Base-by-base conservation (phyloP, 2,797 vertebrate genomes). In the Amphiprion clarkii region DNA sequence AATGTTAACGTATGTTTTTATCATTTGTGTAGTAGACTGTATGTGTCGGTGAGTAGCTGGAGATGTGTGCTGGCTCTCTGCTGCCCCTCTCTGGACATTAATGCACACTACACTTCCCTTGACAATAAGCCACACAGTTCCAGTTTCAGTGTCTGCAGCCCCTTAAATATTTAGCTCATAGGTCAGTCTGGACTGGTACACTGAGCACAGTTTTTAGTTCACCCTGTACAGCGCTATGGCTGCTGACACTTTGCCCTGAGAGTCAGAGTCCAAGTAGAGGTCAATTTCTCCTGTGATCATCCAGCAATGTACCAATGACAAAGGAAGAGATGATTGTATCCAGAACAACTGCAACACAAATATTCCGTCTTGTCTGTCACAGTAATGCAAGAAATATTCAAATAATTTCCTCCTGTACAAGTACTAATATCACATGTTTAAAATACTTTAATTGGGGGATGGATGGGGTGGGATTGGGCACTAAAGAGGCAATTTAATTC, bases 31-130 rank as follows among this genome's bases (percentile, higher is more conserved):
- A 7, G 8, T 10, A 2, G 33, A 36, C 33, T 31, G 13, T 9
- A n/a, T 52, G 49, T 25, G 9, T 3, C 2, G 19, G n/a, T 59
- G 40, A 19, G 56, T 10, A 10, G 46, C 19, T 27, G 39, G 0
- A 1, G 17, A 13, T 31, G 19, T 51, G 54, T 33, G 65, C 25
- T 75, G 67, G 81, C 60, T 77, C 83, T 91, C 76, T 94, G 88
- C 88, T 92, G 87, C 93, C 91, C 60, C 88, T 56, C 31, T 61
- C 81, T 93, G 95, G 91, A 6, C 21, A 8, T 0, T 19, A 9
- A 25, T 5, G 25, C 3, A 23, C 60, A 84, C 42, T 89, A 73
- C 89, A 87, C 8, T 1, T 46, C 1, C 13, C 51, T 58, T 67
- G 33, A 21, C 53, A 11, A 1, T 49, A 29, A 42, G 10, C 4